Evolutionary conservation across 2,888 invertebrate species (phyloP).

Genomic region (Euphydryas editha): DNA sequence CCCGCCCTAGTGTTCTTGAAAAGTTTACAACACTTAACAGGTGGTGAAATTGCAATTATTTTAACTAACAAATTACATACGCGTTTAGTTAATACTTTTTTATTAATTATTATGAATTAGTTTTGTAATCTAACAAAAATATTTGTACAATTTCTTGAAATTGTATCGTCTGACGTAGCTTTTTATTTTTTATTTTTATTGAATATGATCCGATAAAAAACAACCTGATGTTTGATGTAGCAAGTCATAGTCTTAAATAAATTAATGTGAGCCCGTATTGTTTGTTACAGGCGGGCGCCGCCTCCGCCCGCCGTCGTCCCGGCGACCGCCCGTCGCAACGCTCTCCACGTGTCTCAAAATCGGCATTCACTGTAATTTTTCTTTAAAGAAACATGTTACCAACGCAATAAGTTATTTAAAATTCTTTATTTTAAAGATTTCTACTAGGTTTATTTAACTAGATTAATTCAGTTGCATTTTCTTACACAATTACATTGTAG

Average conservation of each 20-base stretch:
- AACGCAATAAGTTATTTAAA: slow-evolving; percentile 22
- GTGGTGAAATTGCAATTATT: slow-evolving; percentile 41
- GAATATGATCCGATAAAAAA: background rate
- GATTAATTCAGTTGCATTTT: background rate
- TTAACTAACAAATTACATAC: slow-evolving; percentile 29
- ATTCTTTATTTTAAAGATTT: background rate
- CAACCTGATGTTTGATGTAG: slow-evolving; percentile 33
- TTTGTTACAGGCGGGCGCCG: slow-evolving; percentile 52
- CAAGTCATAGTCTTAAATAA: slow-evolving; percentile 42
- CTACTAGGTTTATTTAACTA: background rate
- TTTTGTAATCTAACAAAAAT: background rate
- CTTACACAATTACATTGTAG: background rate
- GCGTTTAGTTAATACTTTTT: slow-evolving; percentile 14
- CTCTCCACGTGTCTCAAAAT: slow-evolving; percentile 49
- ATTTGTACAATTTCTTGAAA: background rate
- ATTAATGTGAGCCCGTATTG: slow-evolving; percentile 41
- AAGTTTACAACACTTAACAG: slow-evolving; percentile 60
- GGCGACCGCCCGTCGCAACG: slow-evolving; percentile 68
- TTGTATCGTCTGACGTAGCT: background rate
- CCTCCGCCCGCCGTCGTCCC: slow-evolving; percentile 68
- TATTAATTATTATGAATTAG: slow-evolving; percentile 2
- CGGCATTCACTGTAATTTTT: slow-evolving; percentile 43
- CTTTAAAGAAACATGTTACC: slow-evolving; percentile 40
- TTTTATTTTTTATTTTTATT: background rate
- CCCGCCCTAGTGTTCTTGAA: slow-evolving; percentile 75